A percentile compares a stretch with the other conserved stretches of the same genome.
phyloP scores from a whole-genome alignment of 2,888 invertebrate species.

The Teleiodes luculella region DNA sequence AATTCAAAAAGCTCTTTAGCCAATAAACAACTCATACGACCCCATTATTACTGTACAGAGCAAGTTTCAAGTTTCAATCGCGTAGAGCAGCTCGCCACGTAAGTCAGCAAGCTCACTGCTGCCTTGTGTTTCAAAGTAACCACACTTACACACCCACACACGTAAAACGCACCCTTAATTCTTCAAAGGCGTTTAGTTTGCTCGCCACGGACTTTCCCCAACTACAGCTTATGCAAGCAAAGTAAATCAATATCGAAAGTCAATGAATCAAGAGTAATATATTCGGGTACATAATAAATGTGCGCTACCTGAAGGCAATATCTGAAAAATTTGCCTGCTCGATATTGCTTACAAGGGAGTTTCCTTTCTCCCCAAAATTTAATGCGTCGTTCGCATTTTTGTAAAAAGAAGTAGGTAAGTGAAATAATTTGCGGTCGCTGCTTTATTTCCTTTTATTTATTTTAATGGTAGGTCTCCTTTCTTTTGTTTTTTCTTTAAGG shows the following conservation, averaged over 20 bases:
- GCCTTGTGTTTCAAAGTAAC: conserved; percentile 33
- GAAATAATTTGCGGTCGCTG: conserved; percentile 76
- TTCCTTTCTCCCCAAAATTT: conserved; percentile 79
- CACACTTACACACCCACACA: conserved; percentile 34
- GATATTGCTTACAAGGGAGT: conserved; percentile 79
- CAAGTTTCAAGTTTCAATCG: conserved; percentile 8
- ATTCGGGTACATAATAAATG: conserved; percentile 80
- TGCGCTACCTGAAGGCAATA: conserved; percentile 79
- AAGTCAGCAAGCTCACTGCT: conserved; percentile 23
- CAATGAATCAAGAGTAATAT: conserved; percentile 80
- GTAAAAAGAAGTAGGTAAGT: conserved; percentile 77
- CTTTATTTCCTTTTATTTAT: conserved; percentile 78
- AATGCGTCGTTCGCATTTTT: conserved; percentile 79
- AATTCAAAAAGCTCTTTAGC: no score
- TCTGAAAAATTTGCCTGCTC: conserved; percentile 79
- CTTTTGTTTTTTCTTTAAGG: conserved; percentile 64
- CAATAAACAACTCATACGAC: background rate
- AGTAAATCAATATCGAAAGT: conserved; percentile 79
- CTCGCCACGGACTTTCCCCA: conserved; percentile 50
- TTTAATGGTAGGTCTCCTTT: conserved; percentile 75
- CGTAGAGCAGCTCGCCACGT: background rate
- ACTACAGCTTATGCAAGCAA: conserved; percentile 76
- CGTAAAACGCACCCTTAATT: conserved; percentile 42
- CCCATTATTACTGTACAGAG: background rate
- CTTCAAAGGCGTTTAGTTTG: conserved; percentile 51